These are phyloP conservation scores for Callopanchax toddi DNA, from an alignment of 2,113 vertebrate genomes.

Conservation along the genomic window DNA sequence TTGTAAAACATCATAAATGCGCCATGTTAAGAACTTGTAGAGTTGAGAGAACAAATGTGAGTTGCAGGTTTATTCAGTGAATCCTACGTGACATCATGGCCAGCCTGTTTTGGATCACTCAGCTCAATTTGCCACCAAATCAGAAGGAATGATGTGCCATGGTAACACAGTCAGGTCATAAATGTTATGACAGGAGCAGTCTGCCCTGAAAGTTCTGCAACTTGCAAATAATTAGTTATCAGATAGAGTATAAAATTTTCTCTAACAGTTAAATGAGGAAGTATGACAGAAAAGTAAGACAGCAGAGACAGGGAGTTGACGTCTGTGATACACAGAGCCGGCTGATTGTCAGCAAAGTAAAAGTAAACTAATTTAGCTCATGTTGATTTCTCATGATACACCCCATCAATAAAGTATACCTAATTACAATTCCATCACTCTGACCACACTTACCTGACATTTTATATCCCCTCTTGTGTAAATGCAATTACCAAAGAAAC, in stretches of 20 bases:
- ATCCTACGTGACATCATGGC: slow-evolving; percentile 1
- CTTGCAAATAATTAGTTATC: slow-evolving; percentile 14
- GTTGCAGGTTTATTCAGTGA: slow-evolving; percentile 7
- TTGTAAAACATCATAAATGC: slow-evolving; percentile 6
- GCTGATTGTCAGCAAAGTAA: not conserved
- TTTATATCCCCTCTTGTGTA: not conserved
- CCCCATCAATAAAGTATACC: not conserved
- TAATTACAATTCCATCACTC: slow-evolving; percentile 1
- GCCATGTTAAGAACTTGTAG: not conserved
- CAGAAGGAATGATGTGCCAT: slow-evolving; percentile 15
- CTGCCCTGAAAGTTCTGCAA: slow-evolving; percentile 5
- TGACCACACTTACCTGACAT: slow-evolving; percentile 3
- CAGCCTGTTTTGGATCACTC: not conserved
- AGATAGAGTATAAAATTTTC: not conserved
- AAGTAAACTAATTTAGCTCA: not conserved
- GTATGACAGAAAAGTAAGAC: slow-evolving; percentile 1
- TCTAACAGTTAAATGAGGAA: not conserved
- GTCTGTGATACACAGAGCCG: not conserved
- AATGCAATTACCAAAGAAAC: not conserved
- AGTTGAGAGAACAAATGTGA: not conserved
- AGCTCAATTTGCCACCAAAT: slow-evolving; percentile 1
- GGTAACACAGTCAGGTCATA: slow-evolving; percentile 7
- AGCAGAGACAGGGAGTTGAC: not conserved
- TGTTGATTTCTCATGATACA: slow-evolving; percentile 3
- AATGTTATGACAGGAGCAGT: slow-evolving; percentile 24